Evolutionary conservation across 2,113 vertebrate species (phyloP), one percentile per base, ranked within the genome.

Genomic region (Phrynocephalus versicolor): DNA sequence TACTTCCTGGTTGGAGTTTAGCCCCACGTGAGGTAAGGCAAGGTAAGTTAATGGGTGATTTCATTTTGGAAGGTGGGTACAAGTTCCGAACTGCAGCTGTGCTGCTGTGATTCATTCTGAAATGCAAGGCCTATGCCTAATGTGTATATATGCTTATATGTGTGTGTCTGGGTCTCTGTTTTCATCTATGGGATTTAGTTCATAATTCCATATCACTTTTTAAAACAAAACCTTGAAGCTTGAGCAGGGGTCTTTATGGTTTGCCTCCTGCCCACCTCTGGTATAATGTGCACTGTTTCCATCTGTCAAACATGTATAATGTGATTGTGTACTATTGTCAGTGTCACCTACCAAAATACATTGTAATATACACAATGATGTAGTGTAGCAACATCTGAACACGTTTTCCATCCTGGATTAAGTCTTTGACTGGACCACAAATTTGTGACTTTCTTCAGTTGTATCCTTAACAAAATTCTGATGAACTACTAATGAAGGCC

Each of bases 361-460:
- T 21, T 15, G 58, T n/a, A n/a, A 21, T 21, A 60, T 10, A 60
- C 58, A 21, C 8, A 60, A 60, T 60, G 58, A 60, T 60, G 58
- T 7, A 1, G 58, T 51, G 45, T 51, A 51, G 45, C 45, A 51
- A 51, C 45, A n/a, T n/a, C n/a, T n/a, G n/a, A n/a, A n/a, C n/a
- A n/a, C n/a, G n/a, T 51, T 51, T 5, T 10, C 45, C 45, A 93
- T 92, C 88, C 87, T 89, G 93, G 95, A 96, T 96, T 95, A 94
- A 90, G 91, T 89, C 86, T 94, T 89, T 69, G 84, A 93, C 93
- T 94, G 95, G 94, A 94, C 90, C 62, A 96, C 93, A 91, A 88
- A 94, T 95, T 55, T 94, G 92, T 92, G 85, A 85, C 87, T 72
- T 1, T 87, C 92, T 91, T 60, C 78, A 73, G 94, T 90, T 90